Base-by-base conservation (phyloP, 2,888 invertebrate genomes). In the Kuschelorhynchus macadamiae region DNA sequence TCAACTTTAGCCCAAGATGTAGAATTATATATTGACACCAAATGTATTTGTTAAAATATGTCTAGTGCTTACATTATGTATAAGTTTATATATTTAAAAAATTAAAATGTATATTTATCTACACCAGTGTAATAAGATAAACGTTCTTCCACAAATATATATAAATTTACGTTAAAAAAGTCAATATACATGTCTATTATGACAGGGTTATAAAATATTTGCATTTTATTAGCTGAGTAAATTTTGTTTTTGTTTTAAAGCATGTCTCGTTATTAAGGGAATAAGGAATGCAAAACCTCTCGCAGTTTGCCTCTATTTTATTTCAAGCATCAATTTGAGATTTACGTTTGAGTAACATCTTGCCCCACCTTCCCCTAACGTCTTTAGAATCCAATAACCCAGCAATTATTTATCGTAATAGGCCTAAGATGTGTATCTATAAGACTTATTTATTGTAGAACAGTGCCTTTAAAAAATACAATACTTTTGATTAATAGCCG, bases 401-500 rank as follows among this genome's bases (percentile, higher is more conserved):
- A 3, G 11, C 7, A n/a, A 25, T 7, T 25, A 25, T 36, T 36
- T 36, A 4, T 12, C 36, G 7, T 36, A 3, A 3, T 36, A 9
- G 3, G 36, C 36, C 36, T 36, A 36, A 3, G 2, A 3, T 2
- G 2, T 2, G 5, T 11, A 72, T 69, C 64, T 72, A 65, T 74
- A 76, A 78, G 75, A 77, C 76, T 80, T 79, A 77, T 76, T 72
- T 76, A 41, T 41, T 42, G 16, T 77, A 81, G 81, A 80, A 80
- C 80, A 82, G 82, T 82, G 82, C 82, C 82, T 82, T 82, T 80
- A 75, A 56, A 63, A 72, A 78, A 78, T 78, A 81, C 76, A 76
- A 77, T 75, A 77, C 72, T 70, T 62, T 69, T 14, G 20, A 60
- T 60, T 60, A 60, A 60, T 36, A 47, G 14, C 17, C 41, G 9